These are phyloP conservation scores for Plebejus argus DNA, from an alignment of 2,888 invertebrate species.

Conservation along the genomic window DNA sequence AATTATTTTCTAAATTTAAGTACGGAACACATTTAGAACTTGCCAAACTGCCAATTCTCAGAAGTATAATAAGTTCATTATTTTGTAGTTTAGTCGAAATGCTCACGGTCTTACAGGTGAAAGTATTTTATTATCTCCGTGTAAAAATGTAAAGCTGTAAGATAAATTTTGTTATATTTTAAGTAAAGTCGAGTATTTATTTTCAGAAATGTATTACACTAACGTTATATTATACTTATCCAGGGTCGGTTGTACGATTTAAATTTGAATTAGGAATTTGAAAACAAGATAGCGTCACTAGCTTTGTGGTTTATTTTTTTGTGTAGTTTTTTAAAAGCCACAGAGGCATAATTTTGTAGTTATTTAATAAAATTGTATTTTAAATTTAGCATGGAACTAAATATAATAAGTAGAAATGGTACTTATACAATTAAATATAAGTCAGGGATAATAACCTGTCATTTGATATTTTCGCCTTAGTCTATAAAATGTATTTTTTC, in stretches of 20 bases:
- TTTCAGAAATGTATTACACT: slow-evolving; percentile 34
- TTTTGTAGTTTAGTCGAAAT: slow-evolving; percentile 7
- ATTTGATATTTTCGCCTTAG: not conserved
- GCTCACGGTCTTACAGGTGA: not conserved
- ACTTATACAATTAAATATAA: not conserved
- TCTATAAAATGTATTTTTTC: not conserved
- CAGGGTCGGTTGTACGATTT: slow-evolving; percentile 32
- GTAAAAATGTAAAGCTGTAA: slow-evolving; percentile 4
- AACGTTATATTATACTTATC: slow-evolving; percentile 28
- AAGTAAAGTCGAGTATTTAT: slow-evolving; percentile 41
- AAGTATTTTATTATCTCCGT: not conserved
- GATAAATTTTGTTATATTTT: not conserved
- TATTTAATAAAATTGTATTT: not conserved
- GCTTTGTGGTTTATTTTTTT: slow-evolving; percentile 6
- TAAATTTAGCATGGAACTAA: not conserved
- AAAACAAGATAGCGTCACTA: slow-evolving; percentile 25
- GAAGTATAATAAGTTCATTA: not conserved
- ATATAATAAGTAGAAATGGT: not conserved
- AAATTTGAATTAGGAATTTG: slow-evolving; percentile 31
- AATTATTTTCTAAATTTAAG: slow-evolving; percentile 37
- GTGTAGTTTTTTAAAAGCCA: not conserved
- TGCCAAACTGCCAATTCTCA: slow-evolving; percentile 24
- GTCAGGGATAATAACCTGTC: not conserved
- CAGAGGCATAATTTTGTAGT: not conserved
- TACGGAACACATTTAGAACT: not conserved